These are phyloP conservation scores for Masnerella sp. DNA, from an alignment of 2,888 invertebrate species.

Conservation along the genomic window DNA sequence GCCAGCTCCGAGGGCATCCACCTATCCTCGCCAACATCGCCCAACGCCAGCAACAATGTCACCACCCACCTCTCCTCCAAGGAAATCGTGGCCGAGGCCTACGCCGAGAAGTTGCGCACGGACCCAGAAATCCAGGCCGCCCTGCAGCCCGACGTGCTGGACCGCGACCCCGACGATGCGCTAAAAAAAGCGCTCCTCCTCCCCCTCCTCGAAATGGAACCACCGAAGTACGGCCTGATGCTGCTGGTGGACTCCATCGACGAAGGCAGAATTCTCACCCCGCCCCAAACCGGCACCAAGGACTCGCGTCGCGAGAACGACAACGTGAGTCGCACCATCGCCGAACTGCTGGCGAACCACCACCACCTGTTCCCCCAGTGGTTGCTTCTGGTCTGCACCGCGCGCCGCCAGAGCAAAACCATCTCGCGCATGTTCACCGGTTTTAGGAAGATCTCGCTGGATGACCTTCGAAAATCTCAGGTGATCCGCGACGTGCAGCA, in stretches of 20 bases:
- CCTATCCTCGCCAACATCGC: slow-evolving; percentile 64
- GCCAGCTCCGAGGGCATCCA: slow-evolving; percentile 73
- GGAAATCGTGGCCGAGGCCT: slow-evolving; percentile 86
- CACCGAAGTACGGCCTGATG: slow-evolving; percentile 90
- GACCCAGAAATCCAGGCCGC: slow-evolving; percentile 91
- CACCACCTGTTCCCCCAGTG: slow-evolving; percentile 95
- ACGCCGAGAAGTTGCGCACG: slow-evolving; percentile 86
- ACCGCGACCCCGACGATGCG: slow-evolving; percentile 93
- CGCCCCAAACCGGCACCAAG: slow-evolving; percentile 78
- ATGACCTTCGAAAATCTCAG: slow-evolving; percentile 92
- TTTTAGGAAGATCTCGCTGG: slow-evolving; percentile 94
- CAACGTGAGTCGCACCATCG: slow-evolving; percentile 82
- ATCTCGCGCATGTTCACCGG: slow-evolving; percentile 90
- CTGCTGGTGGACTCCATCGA: slow-evolving; percentile 95
- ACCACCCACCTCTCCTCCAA: slow-evolving; percentile 81
- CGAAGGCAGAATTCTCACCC: slow-evolving; percentile 80
- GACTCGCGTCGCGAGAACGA: slow-evolving; percentile 76
- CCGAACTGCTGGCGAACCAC: slow-evolving; percentile 91
- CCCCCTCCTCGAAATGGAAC: slow-evolving; percentile 90
- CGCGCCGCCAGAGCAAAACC: slow-evolving; percentile 89
- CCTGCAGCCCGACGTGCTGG: slow-evolving; percentile 88
- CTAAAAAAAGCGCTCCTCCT: slow-evolving; percentile 92
- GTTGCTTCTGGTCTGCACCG: slow-evolving; percentile 93
- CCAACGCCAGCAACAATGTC: slow-evolving; percentile 77
- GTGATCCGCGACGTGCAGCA: slow-evolving; percentile 97